Base-by-base conservation (phyloP, 2,888 invertebrate species). In the Diarsia rubi region DNA sequence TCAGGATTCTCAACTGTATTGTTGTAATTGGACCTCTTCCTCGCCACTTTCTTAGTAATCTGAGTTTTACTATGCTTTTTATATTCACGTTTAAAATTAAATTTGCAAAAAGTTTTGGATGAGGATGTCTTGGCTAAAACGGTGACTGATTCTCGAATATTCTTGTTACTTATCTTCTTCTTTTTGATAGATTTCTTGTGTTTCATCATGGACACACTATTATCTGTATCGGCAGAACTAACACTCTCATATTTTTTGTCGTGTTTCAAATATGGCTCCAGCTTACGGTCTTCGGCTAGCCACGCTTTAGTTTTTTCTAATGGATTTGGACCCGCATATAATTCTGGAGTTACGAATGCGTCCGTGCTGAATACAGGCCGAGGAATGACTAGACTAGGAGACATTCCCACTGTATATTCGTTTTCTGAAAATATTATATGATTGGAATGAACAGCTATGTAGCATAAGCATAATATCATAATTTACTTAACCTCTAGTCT, bases 221-320 rank as follows among this genome's bases (percentile, higher is more conserved):
- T 83, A 68, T 91, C 90, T n/a, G 89, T 89, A 59, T 91, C 88
- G 4, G 85, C 87, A 63, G 91, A 90, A 78, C 87, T 91, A 59
- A 74, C 71, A 52, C 88, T 83, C 42, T 88, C 86, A 57, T 79
- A 79, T 42, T 82, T 80, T 6, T 78, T 21, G 42, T 89, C 86
- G 9, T 88, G 83, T 37, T 89, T 75, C 11, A 86, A 81, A 83
- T 88, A 91, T 16, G 88, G 77, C 4, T 86, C 85, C 8, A 85
- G 75, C 70, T 91, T 90, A 3, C 89, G 79, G 60, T 93, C 92
- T 44, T 90, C 90, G 67, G 92, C 90, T 14, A 93, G 81, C 93
- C 94, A 94, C 31, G 90, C 91, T 81, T 92, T 89, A n/a, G 91
- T 92, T 78, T 92, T 89, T 80, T 92, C 89, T 16, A 92, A 73